These are phyloP conservation scores for Cataglyphis altisquamis DNA, from an alignment of 2,888 invertebrate genomes.

Conservation along the genomic window DNA sequence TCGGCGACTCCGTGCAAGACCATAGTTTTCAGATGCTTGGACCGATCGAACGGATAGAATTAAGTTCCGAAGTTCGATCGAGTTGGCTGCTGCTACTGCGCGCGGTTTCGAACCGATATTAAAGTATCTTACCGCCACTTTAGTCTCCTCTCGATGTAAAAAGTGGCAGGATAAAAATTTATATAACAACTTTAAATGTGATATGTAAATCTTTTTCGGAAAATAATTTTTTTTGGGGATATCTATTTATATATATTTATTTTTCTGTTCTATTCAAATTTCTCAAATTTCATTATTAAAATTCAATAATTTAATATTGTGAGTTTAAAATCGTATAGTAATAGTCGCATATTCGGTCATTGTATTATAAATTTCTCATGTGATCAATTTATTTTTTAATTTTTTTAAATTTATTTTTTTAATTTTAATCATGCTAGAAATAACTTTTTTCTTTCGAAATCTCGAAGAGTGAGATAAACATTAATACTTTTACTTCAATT, in stretches of 20 bases:
- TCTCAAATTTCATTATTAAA: neutral
- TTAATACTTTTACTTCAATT: neutral
- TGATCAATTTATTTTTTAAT: no score
- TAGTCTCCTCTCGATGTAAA: neutral
- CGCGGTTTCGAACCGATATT: neutral
- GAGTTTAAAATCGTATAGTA: neutral
- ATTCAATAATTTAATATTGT: no score
- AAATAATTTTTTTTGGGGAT: neutral
- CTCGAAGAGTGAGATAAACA: neutral
- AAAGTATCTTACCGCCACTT: slow-evolving; percentile 6
- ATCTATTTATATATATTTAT: neutral
- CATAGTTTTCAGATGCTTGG: slow-evolving; percentile 37
- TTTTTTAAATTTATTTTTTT: no score
- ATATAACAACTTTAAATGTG: neutral
- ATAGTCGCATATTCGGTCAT: neutral
- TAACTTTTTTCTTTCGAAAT: neutral
- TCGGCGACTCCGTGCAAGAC: slow-evolving; percentile 27
- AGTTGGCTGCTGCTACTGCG: neutral
- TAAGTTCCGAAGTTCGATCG: slow-evolving; percentile 21
- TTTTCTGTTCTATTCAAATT: neutral
- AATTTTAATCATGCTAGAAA: neutral
- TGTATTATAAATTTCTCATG: neutral
- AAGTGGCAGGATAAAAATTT: neutral
- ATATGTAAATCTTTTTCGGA: neutral
- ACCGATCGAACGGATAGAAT: slow-evolving; percentile 1